Conservation (phyloP, 1,140 invertebrate genomes). For the Solenopsis fugax region DNA sequence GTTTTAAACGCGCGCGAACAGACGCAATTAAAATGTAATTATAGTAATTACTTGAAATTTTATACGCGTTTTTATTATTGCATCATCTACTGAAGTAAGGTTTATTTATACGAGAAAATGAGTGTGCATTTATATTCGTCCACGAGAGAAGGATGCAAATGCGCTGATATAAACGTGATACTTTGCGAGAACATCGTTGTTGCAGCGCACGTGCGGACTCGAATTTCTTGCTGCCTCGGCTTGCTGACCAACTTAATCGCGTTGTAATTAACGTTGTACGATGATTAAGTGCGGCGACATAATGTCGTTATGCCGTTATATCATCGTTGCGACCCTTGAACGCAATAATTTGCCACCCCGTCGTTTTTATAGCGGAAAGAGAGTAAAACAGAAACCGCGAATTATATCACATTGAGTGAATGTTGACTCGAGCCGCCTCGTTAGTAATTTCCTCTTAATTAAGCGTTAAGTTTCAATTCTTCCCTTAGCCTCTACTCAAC, state of each 20-base stretch:
- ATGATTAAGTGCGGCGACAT: constrained; percentile 60
- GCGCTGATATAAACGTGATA: neutral
- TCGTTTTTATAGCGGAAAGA: neutral
- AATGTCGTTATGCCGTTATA: constrained; percentile 15
- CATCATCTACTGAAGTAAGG: neutral
- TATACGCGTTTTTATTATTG: neutral
- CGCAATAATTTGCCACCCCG: constrained; percentile 20
- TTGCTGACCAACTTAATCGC: constrained; percentile 65
- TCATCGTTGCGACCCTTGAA: constrained; percentile 18
- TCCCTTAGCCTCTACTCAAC: neutral
- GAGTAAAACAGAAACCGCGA: neutral
- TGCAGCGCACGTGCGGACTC: neutral
- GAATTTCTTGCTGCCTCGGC: constrained; percentile 38
- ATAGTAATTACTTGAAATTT: neutral
- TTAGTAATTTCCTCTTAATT: constrained; percentile 37
- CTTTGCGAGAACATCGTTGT: constrained; percentile 36
- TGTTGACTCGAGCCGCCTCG: neutral
- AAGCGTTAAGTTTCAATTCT: constrained; percentile 48
- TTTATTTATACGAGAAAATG: constrained; percentile 6
- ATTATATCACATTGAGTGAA: constrained; percentile 17
- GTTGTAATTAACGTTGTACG: constrained; percentile 61
- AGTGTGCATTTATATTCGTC: neutral
- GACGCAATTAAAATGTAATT: neutral
- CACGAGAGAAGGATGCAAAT: neutral
- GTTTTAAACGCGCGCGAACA: neutral